Base-by-base conservation (phyloP, 2,113 vertebrate genomes). In the Onychostruthus taczanowskii region DNA sequence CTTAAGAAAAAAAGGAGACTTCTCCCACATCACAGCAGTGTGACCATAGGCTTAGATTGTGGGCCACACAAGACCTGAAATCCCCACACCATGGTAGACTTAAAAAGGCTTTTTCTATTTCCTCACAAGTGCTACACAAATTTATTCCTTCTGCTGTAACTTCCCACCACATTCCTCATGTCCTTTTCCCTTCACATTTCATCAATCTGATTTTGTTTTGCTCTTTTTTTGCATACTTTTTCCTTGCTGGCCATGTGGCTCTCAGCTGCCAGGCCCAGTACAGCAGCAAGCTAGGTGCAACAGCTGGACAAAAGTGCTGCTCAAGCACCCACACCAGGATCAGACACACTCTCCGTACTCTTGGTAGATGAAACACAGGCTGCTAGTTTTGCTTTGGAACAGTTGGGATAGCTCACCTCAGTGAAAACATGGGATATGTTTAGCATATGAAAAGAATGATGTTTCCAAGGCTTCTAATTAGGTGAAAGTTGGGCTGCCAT, bases 81-180 rank as follows among this genome's bases (percentile, higher is more conserved):
- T 35, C 3, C 5, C 5, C 1, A 1, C 26, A 67, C 2, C 27
- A 69, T 1, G 6, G n/a, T 49, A 49, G 41, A 80, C 73, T 58
- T 31, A 33, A 80, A 94, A 67, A 8, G 19, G 8, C 2, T 16
- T 70, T 39, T 67, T n/a, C 24, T 68, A 35, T 49, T 72, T 82
- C 24, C 22, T 76, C 31, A 26, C 5, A 58, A 58, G 31, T 37
- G 16, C 16, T 59, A 27, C 11, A 73, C 23, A 12, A 37, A 41
- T 31, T n/a, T 68, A 61, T 52, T 84, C n/a, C 31, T 75, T 62
- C 53, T 75, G 30, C 24, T 87, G 4, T 79, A 52, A 70, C 9
- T 90, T 77, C 47, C 46, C 30, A 73, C 11, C 18, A 74, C n/a
- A 33, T 35, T 62, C 10, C 24, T 58, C 21, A 10, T 0, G 0